Percentiles rank a stretch among this genome's conserved stretches.
These are phyloP conservation scores for Centruroides sculpturatus DNA, from an alignment of 1,140 invertebrate species.

Conservation along the genomic window DNA sequence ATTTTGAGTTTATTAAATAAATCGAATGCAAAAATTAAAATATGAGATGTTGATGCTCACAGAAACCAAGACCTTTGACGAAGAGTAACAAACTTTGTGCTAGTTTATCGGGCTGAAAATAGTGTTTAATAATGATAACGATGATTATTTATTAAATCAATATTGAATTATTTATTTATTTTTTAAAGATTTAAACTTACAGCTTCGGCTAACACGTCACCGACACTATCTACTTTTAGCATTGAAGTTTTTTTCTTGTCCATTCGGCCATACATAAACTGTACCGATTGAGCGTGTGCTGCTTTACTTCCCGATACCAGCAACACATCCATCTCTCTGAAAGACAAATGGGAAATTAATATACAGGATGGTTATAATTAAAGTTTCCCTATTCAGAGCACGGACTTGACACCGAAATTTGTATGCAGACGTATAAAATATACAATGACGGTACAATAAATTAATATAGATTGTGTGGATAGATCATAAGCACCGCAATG, in stretches of 20 bases:
- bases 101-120: slow-evolving; percentile 19
- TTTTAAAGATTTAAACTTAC: neutral
- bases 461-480: no score
- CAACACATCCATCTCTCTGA: slow-evolving; percentile 53
- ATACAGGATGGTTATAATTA: no score
- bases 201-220: slow-evolving; percentile 60
- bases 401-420: no score
- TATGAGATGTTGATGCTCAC: slow-evolving; percentile 10
- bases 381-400: no score
- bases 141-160: neutral
- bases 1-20: neutral
- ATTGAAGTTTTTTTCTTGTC: slow-evolving; percentile 64
- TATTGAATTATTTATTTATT: neutral
- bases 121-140: neutral
- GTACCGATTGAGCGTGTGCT: slow-evolving; percentile 57
- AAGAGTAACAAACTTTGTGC: slow-evolving; percentile 20
- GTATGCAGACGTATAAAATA: no score
- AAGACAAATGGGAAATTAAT: no score
- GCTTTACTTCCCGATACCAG: slow-evolving; percentile 65
- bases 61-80: slow-evolving; percentile 16
- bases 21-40: neutral
- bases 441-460: no score
- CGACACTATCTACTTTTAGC: slow-evolving; percentile 58
- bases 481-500: no score
- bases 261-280: slow-evolving; percentile 48